These are phyloP conservation scores for Synergus itoensis DNA, from an alignment of 2,888 invertebrate genomes.

Conservation along the genomic window DNA sequence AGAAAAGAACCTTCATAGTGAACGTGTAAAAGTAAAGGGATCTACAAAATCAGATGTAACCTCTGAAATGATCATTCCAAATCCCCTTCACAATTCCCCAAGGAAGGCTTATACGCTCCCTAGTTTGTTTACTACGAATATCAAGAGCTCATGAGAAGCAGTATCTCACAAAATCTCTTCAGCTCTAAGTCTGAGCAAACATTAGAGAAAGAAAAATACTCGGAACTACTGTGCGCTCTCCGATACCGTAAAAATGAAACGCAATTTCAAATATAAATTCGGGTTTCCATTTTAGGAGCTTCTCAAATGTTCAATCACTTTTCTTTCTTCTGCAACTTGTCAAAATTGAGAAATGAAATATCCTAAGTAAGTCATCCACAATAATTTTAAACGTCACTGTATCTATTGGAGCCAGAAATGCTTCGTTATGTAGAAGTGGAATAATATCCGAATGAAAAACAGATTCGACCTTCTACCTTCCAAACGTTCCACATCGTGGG, in stretches of 20 bases:
- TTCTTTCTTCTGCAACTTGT: neutral
- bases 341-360: neutral
- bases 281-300: too few species aligned
- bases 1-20: neutral
- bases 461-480: slow-evolving; percentile 7
- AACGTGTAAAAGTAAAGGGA: neutral
- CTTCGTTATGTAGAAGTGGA: neutral
- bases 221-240: neutral
- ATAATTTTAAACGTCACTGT: neutral
- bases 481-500: neutral
- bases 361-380: neutral
- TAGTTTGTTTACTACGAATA: slow-evolving; percentile 8
- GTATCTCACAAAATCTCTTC: neutral
- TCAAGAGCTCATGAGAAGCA: neutral
- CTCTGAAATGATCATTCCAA: neutral
- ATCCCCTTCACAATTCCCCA: neutral
- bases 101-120: neutral
- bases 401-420: neutral
- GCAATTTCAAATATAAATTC: too few species aligned
- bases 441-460: neutral
- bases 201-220: neutral
- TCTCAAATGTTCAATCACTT: too few species aligned
- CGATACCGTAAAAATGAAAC: neutral
- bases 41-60: neutral
- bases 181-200: neutral